phyloP scores from a whole-genome alignment of 2,113 vertebrate genomes.

The Cryptomyrus ogoouensis region DNA sequence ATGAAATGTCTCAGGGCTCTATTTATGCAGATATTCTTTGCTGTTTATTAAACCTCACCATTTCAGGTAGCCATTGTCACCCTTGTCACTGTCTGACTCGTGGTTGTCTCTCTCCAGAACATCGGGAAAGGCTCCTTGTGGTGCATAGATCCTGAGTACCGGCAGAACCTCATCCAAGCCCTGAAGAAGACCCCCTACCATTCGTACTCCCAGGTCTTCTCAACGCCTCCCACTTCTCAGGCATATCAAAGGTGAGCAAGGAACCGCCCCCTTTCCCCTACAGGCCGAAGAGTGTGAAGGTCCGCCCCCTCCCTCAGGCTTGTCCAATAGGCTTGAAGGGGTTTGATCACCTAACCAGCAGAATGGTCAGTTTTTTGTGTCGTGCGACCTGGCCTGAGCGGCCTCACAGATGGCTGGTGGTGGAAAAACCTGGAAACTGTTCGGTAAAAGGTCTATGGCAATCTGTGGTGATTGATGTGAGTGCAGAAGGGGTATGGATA shows the following conservation, averaged over 20 bases:
- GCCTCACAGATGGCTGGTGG: not conserved
- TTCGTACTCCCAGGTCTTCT: conserved; percentile 84
- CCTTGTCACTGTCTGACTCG: conserved; percentile 13
- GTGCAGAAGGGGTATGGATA: not conserved
- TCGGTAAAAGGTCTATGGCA: not conserved
- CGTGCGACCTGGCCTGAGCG: not conserved
- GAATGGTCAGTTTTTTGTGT: not conserved
- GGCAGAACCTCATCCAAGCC: conserved; percentile 98
- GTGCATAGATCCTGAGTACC: conserved; percentile 99
- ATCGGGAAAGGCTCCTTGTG: conserved; percentile 98
- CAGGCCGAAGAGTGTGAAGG: not conserved
- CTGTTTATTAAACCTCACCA: not conserved
- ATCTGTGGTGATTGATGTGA: not conserved
- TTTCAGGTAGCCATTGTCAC: not conserved
- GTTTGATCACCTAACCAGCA: not conserved
- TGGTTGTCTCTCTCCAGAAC: conserved; percentile 69
- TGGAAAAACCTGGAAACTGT: not conserved
- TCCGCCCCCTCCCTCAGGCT: not conserved
- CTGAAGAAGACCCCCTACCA: conserved; percentile 99
- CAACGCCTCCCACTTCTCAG: conserved; percentile 80
- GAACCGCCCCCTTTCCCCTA: not conserved
- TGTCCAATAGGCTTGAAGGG: not conserved
- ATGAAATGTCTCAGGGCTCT: not conserved
- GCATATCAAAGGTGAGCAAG: conserved; percentile 88
- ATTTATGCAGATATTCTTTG: not conserved